Base-by-base conservation (phyloP, 2,888 invertebrate genomes). In the Hypena proboscidalis region DNA sequence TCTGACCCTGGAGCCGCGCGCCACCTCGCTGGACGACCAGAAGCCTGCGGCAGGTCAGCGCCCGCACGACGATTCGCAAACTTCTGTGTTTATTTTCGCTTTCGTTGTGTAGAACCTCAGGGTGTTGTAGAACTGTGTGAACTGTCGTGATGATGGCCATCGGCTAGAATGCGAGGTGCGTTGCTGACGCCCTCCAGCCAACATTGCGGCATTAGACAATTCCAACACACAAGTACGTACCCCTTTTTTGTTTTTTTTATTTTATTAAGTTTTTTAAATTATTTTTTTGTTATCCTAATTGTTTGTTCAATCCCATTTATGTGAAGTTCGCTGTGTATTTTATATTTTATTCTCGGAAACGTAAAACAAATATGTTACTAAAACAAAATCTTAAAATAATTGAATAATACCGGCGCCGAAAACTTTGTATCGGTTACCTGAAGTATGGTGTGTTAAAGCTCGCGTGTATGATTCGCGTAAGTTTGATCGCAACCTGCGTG, bases 121-220 rank as follows among this genome's bases (percentile, higher is more conserved):
- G 86, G 83, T 87, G 80, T 83, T 77, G 74, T 85, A 85, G 83
- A n/a, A 86, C 81, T 89, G 86, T 86, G 88, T 85, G 85, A 74
- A 88, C 88, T 86, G 81, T 89, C 77, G 85, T 88, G 89, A 90
- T 76, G 75, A 90, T 90, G 90, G 90, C 90, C 77, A 82, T 87
- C 80, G 90, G 90, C 89, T 90, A 90, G 90, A 85, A 90, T 90
- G 90, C 90, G 90, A 87, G 89, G 90, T 83, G 90, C 89, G 89
- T 85, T 90, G 83, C 89, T 90, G 83, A 87, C 90, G 90, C 90
- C 89, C 86, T 86, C 85, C 79, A 87, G 80, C 82, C 85, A 84
- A 83, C 82, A 81, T 77, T 87, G 85, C 78, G 84, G 79, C 85
- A 83, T 90, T 83, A 88, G 77, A 85, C 85, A 85, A 77, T 89